phyloP scores from a whole-genome alignment of 2,888 invertebrate genomes.

The Fragum fragum region DNA sequence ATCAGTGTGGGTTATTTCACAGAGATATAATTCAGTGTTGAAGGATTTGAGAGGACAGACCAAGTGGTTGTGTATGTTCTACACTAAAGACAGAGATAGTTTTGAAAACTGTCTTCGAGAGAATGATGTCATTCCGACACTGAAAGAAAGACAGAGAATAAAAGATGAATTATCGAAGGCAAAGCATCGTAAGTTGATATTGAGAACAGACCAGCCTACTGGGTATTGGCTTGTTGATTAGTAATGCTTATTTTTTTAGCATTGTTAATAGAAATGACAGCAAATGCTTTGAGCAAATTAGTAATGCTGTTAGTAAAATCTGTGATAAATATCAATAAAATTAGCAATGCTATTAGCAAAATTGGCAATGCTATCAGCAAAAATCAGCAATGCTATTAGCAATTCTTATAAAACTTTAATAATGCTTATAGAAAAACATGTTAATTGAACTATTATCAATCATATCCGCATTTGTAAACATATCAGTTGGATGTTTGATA shows the following conservation, averaged over 20 bases:
- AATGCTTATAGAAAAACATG: conserved; percentile 43
- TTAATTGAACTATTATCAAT: conserved; percentile 46
- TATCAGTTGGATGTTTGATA: conserved; percentile 46
- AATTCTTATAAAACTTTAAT: conserved; percentile 33
- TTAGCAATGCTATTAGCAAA: conserved; percentile 13
- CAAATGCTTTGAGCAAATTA: background rate
- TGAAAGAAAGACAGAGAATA: conserved; percentile 49
- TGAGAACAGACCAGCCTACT: conserved; percentile 43
- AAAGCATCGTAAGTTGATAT: conserved; percentile 51
- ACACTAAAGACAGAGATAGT: conserved; percentile 48
- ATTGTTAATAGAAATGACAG: conserved; percentile 16
- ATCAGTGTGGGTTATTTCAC: conserved; percentile 55
- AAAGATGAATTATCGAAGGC: conserved; percentile 44
- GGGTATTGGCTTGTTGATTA: conserved; percentile 31
- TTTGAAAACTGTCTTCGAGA: conserved; percentile 65
- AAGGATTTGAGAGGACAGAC: conserved; percentile 60
- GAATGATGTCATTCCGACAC: conserved; percentile 60
- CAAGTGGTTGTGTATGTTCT: conserved; percentile 57
- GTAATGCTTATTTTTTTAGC: conserved; percentile 38
- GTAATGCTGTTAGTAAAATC: background rate
- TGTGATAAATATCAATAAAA: conserved; percentile 3
- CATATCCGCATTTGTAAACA: conserved; percentile 33
- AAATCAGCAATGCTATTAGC: background rate
- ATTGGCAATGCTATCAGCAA: conserved; percentile 29
- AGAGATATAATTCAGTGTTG: conserved; percentile 59